phyloP scores from a whole-genome alignment of 2,113 vertebrate species.

The Polypterus senegalus region DNA sequence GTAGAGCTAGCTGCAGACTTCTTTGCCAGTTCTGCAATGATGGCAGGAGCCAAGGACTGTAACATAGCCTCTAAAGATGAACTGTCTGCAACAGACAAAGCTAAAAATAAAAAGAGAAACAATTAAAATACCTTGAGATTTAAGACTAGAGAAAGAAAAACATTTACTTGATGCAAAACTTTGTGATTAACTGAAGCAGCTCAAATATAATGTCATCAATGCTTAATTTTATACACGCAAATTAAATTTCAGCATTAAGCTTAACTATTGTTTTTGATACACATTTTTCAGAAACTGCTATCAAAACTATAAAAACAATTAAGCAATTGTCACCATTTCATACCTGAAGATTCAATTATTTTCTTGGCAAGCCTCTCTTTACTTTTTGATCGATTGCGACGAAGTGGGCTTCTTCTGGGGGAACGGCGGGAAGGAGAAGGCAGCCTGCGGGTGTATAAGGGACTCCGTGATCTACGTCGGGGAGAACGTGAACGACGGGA shows the following conservation, averaged over 20 bases:
- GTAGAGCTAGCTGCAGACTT: constrained; percentile 16
- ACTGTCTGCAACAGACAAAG: constrained; percentile 24
- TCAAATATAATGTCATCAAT: too few species aligned
- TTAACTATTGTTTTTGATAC: too few species aligned
- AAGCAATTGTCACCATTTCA: background rate
- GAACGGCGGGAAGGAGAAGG: background rate
- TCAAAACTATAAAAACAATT: too few species aligned
- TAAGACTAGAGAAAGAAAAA: too few species aligned
- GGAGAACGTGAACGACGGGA: constrained; percentile 2
- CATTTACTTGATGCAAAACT: too few species aligned
- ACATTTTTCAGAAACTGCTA: too few species aligned
- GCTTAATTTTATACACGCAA: too few species aligned
- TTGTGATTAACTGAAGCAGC: too few species aligned
- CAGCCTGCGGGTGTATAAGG: constrained; percentile 9
- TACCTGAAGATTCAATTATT: constrained; percentile 53
- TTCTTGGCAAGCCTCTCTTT: constrained; percentile 37
- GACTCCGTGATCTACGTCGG: constrained; percentile 37
- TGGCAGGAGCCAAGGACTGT: constrained; percentile 31
- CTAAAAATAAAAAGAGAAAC: constrained; percentile 16
- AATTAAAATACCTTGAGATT: too few species aligned
- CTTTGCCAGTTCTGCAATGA: constrained; percentile 36
- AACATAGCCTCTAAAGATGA: constrained; percentile 29
- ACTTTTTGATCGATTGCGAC: constrained; percentile 35
- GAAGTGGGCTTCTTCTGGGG: constrained; percentile 24
- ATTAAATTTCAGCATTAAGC: too few species aligned